These are phyloP conservation scores for Parthenolecanium corni DNA, from an alignment of 2,888 invertebrate species.

Conservation along the genomic window DNA sequence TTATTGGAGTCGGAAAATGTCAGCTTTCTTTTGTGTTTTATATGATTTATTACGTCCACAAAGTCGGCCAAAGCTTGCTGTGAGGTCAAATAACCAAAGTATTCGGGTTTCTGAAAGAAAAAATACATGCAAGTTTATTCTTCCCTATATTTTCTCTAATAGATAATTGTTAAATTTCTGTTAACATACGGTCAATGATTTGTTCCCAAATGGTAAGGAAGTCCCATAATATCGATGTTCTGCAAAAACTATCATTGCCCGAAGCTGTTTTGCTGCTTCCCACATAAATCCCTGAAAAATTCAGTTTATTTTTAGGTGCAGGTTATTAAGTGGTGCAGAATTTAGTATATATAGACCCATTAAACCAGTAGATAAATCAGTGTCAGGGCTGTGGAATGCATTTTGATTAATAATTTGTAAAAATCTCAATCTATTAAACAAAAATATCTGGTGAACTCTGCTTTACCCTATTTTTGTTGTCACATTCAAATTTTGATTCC, in stretches of 20 bases:
- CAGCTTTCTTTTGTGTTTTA: conserved; percentile 30
- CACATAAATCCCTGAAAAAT: conserved; percentile 76
- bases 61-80: conserved; percentile 91
- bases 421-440: too few relatives aligned
- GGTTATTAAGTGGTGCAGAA: too few relatives aligned
- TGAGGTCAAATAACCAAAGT: conserved; percentile 71
- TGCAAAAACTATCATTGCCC: conserved; percentile 75
- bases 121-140: background rate
- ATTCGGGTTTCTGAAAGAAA: conserved; percentile 43
- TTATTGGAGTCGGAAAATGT: background rate
- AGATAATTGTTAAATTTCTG: too few relatives aligned
- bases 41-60: conserved; percentile 58
- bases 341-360: too few relatives aligned
- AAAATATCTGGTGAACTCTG: too few relatives aligned
- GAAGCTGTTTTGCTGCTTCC: conserved; percentile 70
- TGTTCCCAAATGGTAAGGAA: conserved; percentile 76
- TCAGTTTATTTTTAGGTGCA: too few relatives aligned
- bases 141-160: too few relatives aligned
- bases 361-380: too few relatives aligned
- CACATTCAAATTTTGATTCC: too few relatives aligned
- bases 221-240: conserved; percentile 94
- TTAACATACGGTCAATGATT: conserved; percentile 47
- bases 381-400: too few relatives aligned
- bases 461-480: too few relatives aligned
- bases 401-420: too few relatives aligned